These are phyloP conservation scores for Crotalus horridus DNA, from an alignment of 2,113 vertebrate species.

Conservation along the genomic window DNA sequence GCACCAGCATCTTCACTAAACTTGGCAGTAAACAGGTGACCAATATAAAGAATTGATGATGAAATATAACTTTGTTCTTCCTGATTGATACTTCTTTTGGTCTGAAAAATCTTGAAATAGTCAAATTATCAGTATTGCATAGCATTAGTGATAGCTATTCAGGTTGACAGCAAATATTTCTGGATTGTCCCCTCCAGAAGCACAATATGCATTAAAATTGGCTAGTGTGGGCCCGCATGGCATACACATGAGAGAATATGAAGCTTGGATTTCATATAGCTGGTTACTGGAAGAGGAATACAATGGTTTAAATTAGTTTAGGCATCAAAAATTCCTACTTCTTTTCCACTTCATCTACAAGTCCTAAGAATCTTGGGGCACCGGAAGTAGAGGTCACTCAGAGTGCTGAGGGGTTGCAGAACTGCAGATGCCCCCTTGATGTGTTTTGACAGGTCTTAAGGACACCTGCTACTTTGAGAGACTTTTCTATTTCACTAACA, in stretches of 20 bases:
- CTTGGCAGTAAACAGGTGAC: not conserved
- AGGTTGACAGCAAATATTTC: not conserved
- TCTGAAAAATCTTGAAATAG: not conserved
- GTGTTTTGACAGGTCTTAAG: conserved; percentile 61
- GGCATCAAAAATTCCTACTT: not conserved
- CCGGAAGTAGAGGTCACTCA: conserved; percentile 23
- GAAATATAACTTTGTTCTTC: not conserved
- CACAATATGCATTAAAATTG: not conserved
- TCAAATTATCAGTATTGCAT: not conserved
- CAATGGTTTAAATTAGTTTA: accelerated
- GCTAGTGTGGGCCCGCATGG: not conserved
- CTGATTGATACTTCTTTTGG: not conserved
- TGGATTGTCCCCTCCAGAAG: not conserved
- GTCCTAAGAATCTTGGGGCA: conserved; percentile 33
- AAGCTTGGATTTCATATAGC: accelerated
- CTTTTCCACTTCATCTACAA: not conserved
- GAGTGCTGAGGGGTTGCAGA: not conserved
- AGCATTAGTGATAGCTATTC: not conserved
- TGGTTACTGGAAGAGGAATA: not conserved
- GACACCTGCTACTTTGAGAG: conserved; percentile 55
- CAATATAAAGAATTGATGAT: not conserved
- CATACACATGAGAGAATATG: not conserved
- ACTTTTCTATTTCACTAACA: conserved; percentile 35
- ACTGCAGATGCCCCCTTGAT: conserved; percentile 49
- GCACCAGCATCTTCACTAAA: not conserved